Conservation (phyloP, 2,888 invertebrate genomes). For the Clistopyga incitator region DNA sequence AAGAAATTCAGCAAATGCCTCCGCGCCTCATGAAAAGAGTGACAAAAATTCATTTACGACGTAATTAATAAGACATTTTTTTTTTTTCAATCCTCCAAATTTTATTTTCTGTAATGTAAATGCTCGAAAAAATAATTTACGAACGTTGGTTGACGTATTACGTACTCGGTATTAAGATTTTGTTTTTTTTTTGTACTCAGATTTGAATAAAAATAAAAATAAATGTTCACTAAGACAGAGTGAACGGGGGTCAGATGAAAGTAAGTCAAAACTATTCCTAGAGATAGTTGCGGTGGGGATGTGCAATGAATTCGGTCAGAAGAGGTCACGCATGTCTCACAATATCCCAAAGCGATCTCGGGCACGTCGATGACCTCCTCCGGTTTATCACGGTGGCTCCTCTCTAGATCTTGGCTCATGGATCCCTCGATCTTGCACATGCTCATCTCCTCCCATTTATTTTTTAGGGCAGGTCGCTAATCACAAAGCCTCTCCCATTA, state of each 20-base stretch:
- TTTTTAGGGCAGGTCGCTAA: constrained; percentile 3
- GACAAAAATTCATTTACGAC: too few relatives aligned
- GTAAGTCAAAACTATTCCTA: constrained; percentile 60
- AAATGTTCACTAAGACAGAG: constrained; percentile 16
- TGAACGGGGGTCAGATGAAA: constrained; percentile 10
- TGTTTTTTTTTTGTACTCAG: too few relatives aligned
- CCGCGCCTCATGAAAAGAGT: too few relatives aligned
- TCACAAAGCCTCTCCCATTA: not conserved
- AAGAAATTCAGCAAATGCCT: too few relatives aligned
- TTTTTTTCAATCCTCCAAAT: too few relatives aligned
- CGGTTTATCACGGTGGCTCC: constrained; percentile 52
- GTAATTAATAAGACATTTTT: too few relatives aligned
- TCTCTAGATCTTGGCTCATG: constrained; percentile 50
- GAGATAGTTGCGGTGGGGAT: constrained; percentile 22
- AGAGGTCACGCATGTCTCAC: constrained; percentile 65
- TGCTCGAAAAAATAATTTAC: not conserved
- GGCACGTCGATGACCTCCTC: constrained; percentile 66
- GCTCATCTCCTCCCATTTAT: constrained; percentile 14
- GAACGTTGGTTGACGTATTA: not conserved
- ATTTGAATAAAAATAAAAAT: too few relatives aligned
- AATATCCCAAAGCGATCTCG: constrained; percentile 62
- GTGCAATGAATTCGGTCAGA: constrained; percentile 62
- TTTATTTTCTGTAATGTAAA: too few relatives aligned
- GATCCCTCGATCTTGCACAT: constrained; percentile 33
- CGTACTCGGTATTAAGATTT: too few relatives aligned